Base-by-base conservation (phyloP, 2,113 vertebrate species). In the Melanerpes formicivorus region DNA sequence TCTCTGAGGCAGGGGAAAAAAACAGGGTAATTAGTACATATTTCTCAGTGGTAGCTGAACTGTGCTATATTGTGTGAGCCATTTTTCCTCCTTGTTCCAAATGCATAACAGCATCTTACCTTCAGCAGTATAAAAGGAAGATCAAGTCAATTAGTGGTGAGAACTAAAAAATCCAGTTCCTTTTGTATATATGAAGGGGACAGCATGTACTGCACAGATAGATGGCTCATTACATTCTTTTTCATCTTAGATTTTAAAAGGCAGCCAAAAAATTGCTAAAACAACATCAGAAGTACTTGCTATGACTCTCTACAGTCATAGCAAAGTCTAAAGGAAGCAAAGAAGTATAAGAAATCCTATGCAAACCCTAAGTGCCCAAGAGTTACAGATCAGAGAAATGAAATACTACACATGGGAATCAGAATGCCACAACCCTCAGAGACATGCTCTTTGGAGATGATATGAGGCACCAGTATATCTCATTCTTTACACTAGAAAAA, bases 181-280 rank as follows among this genome's bases (percentile, higher is more conserved):
- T 84, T n/a, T 48, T 34, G 9, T 11, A 25, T 40, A 23, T 66
- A 66, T 74, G 70, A 87, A 83, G 40, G 44, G 22, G 26, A 91
- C 44, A 93, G 70, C 37, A 93, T 40, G 27, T 18, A 82, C 67
- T 59, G 67, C n/a, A n/a, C 27, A 80, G 75, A 90, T 32, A 91
- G 71, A 52, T 73, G 30, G 34, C 59, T 90, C 67, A 59, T 90
- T 92, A 87, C 50, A 25, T 69, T 93, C 59, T 81, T 92, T 95
- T 92, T 95, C 46, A 87, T 84, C 67, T 73, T 63, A 52, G 71
- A 80, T 70, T 82, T 93, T 82, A 82, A 85, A 90, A 91, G 84
- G 79, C 74, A 84, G 64, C 37, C 95, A 91, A 91, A 92, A 70
- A 52, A 13, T 23, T 70, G 75, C 72, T 92, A 46, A 90, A 85